A percentile compares a stretch with the other conserved stretches of the same genome.
Evolutionary conservation across 2,888 invertebrate genomes (phyloP).

Genomic region (Aquatica leii): DNA sequence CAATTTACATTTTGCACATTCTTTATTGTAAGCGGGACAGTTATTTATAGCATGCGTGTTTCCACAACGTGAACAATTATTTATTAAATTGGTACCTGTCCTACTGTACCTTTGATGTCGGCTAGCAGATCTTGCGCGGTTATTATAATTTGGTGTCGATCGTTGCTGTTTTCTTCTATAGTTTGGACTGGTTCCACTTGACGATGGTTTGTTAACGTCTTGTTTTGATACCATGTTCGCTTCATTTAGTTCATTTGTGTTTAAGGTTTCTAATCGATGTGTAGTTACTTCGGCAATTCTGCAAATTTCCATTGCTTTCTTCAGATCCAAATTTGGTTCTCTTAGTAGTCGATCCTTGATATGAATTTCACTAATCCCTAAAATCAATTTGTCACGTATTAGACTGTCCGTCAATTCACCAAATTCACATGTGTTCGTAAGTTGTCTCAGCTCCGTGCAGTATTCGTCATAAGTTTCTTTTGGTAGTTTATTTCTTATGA

Average conservation of each 20-base stretch:
- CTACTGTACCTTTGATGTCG: too few relatives aligned
- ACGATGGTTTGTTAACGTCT: too few relatives aligned
- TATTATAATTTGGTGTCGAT: not conserved
- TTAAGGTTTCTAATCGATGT: not conserved
- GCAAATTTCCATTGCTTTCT: conserved; percentile 21
- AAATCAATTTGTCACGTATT: conserved; percentile 35
- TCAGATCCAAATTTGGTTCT: conserved; percentile 18
- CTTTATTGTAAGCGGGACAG: too few relatives aligned
- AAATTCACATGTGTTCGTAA: conserved; percentile 29
- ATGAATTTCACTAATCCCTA: conserved; percentile 26
- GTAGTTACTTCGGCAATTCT: conserved; percentile 21
- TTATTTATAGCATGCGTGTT: too few relatives aligned
- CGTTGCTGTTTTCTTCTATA: not conserved
- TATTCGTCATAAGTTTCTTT: not conserved
- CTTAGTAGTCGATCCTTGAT: conserved; percentile 22
- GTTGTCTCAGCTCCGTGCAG: not conserved
- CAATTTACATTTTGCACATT: too few relatives aligned
- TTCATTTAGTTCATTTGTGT: not conserved
- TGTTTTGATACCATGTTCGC: not conserved
- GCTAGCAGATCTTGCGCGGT: not conserved
- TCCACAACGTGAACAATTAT: not conserved
- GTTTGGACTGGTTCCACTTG: not conserved
- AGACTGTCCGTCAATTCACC: conserved; percentile 28
- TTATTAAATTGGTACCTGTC: not conserved
- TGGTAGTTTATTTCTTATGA: not conserved